These are phyloP conservation scores for Danio choprae DNA, from an alignment of 2,797 vertebrate genomes.

Conservation along the genomic window DNA sequence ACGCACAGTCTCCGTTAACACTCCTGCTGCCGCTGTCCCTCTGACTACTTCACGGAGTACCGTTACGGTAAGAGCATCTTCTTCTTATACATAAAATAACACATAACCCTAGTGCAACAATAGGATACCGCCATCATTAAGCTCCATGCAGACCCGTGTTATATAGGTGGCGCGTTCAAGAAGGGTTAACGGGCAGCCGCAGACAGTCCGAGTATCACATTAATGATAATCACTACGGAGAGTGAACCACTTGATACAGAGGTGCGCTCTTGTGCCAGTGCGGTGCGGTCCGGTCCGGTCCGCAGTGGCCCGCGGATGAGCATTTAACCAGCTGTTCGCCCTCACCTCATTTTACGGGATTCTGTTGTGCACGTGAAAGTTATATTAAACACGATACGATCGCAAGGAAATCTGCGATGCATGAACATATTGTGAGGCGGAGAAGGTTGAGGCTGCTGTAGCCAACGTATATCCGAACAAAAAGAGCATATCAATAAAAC, in stretches of 20 bases:
- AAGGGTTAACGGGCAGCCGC: background rate
- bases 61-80: constrained; percentile 71
- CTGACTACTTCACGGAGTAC: constrained; percentile 48
- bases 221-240: background rate
- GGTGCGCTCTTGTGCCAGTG: constrained; percentile 23
- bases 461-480: background rate
- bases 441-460: background rate
- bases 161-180: background rate
- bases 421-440: background rate
- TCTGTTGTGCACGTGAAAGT: constrained; percentile 52
- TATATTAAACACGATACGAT: constrained; percentile 40
- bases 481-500: background rate
- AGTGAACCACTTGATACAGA: constrained; percentile 14
- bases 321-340: background rate
- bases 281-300: constrained; percentile 8
- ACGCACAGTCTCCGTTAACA: constrained; percentile 30
- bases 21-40: constrained; percentile 44
- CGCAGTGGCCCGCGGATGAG: background rate
- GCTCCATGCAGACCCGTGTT: background rate
- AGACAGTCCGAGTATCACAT: background rate
- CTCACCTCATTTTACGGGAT: constrained; percentile 27
- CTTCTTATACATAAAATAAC: background rate
- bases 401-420: background rate
- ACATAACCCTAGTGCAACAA: no score
- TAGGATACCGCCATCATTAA: background rate